phyloP scores from a whole-genome alignment of 1,140 invertebrate genomes.

The Hycleus cichorii region DNA sequence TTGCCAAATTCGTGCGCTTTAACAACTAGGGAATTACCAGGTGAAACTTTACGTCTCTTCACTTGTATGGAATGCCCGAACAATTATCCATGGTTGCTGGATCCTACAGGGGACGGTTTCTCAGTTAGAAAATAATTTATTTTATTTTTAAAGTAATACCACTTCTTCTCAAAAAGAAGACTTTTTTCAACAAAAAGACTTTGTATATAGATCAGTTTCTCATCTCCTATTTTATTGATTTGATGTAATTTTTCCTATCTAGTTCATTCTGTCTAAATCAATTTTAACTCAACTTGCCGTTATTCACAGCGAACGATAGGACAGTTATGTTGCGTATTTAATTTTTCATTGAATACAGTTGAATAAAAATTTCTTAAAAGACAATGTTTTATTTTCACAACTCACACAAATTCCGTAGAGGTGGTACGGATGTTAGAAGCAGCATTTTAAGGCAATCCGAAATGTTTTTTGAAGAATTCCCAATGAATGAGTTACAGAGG shows the following conservation, averaged over 20 bases:
- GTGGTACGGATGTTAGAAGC: too few relatives aligned
- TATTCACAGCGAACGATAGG: too few relatives aligned
- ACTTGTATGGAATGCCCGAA: constrained; percentile 94
- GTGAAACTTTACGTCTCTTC: constrained; percentile 85
- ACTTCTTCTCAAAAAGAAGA: not conserved
- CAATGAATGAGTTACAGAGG: too few relatives aligned
- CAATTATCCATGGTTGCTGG: constrained; percentile 91
- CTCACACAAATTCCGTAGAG: not conserved
- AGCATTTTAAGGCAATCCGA: too few relatives aligned
- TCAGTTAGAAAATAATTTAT: constrained; percentile 62
- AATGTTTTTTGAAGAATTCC: too few relatives aligned
- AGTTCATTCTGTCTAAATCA: too few relatives aligned
- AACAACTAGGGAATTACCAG: constrained; percentile 82
- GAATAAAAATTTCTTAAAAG: too few relatives aligned
- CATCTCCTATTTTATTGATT: constrained; percentile 5
- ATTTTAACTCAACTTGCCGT: too few relatives aligned
- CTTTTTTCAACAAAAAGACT: constrained; percentile 10
- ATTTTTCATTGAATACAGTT: too few relatives aligned
- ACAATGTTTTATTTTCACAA: too few relatives aligned
- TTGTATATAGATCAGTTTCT: constrained; percentile 12
- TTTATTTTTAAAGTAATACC: constrained; percentile 9
- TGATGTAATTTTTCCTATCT: too few relatives aligned
- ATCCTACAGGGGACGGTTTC: constrained; percentile 91
- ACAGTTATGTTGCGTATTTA: too few relatives aligned
- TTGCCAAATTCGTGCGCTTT: constrained; percentile 84